Base-by-base conservation (phyloP, 2,113 vertebrate species). In the Silurus meridionalis region DNA sequence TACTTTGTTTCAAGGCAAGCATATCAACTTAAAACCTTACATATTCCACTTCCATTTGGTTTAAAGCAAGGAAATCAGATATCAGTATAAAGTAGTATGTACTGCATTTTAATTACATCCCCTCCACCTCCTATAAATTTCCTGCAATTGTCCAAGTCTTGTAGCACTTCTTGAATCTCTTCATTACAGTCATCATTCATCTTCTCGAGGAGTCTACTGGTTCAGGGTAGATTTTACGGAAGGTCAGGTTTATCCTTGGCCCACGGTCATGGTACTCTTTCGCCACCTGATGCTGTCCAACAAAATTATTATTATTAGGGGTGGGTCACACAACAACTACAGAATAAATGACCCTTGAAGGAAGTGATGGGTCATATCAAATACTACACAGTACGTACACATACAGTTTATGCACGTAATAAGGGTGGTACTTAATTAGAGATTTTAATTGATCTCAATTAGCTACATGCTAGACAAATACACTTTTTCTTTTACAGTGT, bases 201-300 rank as follows among this genome's bases (percentile, higher is more conserved):
- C 77, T 79, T n/a, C 53, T 60, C 2, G 57, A 11, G 86, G 77
- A 81, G 50, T 57, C 82, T 74, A 90, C 83, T 0, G 94, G 92
- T 83, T 96, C 95, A 21, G 95, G 93, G 88, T 94, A 91, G 91
- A 97, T 95, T 8, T 94, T 97, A 85, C 98, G 96, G 92, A 98
- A 99, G 69, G 98, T 99, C 91, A 99, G 90, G 93, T 99, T 99
- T 89, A 99, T 96, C 86, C 97, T 94, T 0, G 95, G 94, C 19
- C 94, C 95, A 72, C 96, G 94, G 66, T 97, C 97, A 72, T 99
- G 98, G 91, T 98, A 99, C 81, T 99, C 98, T 92, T 97, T 99
- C 55, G 97, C 96, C 78, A 99, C 97, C 67, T 96, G 96, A 91
- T 99, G 98, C 97, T 99, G 91, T 74, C 52, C 0, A 61, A 86